Evolutionary conservation across 2,797 vertebrate species (phyloP).

Genomic region (Pelodytes ibericus): DNA sequence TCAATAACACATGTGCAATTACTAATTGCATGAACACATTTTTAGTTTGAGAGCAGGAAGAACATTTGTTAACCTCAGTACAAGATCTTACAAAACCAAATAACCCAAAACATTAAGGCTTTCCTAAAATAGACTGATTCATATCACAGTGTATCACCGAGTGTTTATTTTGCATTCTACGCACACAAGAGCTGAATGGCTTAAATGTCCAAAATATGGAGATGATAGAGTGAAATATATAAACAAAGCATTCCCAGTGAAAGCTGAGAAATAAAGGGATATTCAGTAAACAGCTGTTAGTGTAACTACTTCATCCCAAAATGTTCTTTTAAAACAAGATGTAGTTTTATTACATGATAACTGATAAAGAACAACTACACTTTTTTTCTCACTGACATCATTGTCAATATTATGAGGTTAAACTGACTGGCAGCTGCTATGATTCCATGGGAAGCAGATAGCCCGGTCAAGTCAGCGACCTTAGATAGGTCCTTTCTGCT

Average conservation of each 20-base stretch:
- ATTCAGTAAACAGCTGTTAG: conserved; percentile 8
- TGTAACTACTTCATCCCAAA: background rate
- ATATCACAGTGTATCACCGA: conserved; percentile 10
- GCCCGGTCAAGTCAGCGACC: no score
- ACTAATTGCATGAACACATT: background rate
- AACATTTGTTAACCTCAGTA: conserved; percentile 7
- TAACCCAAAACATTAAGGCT: background rate
- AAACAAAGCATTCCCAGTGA: conserved; percentile 5
- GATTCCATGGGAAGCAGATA: no score
- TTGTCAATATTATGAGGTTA: no score
- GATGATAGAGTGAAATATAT: conserved; percentile 8
- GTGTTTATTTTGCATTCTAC: conserved; percentile 32
- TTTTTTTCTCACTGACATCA: no score
- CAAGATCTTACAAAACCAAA: conserved; percentile 17
- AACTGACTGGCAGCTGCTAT: no score
- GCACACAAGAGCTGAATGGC: background rate
- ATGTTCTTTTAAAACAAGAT: background rate
- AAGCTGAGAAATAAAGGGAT: background rate
- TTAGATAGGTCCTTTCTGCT: no score
- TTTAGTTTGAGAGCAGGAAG: background rate
- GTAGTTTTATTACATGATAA: background rate
- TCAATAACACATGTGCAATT: conserved; percentile 2
- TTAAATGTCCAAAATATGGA: conserved; percentile 8
- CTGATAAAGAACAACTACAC: no score
- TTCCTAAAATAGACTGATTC: conserved; percentile 28